Evolutionary conservation across 2,113 vertebrate genomes (phyloP).

Genomic region (Panthera leo): DNA sequence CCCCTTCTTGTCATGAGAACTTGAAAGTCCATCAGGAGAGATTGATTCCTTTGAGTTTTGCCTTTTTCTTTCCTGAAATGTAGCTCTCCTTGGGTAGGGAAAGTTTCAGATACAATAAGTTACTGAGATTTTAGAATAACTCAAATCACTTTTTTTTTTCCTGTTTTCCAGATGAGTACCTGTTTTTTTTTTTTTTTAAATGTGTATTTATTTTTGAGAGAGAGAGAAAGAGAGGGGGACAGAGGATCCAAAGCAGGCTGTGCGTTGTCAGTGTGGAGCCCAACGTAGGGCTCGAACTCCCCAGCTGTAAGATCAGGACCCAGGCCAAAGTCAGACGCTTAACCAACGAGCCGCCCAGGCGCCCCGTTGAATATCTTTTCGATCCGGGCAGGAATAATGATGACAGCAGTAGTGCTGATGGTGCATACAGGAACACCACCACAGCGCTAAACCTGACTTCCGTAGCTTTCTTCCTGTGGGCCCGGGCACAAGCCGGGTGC

Average conservation of each 20-base stretch:
- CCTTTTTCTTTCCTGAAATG: slow-evolving; percentile 49
- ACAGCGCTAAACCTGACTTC: not conserved
- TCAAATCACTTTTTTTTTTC: not conserved
- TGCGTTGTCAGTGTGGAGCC: too few relatives aligned
- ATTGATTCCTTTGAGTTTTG: not conserved
- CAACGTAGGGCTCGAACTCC: too few relatives aligned
- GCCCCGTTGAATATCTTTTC: not conserved
- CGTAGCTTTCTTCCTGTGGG: not conserved
- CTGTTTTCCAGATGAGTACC: not conserved
- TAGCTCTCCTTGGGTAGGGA: not conserved
- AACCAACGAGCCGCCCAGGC: too few relatives aligned
- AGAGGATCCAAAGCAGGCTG: too few relatives aligned
- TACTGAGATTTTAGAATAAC: slow-evolving; percentile 32
- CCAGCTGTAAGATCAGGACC: too few relatives aligned
- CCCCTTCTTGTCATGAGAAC: not conserved
- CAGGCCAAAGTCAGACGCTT: too few relatives aligned
- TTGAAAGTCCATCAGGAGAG: slow-evolving; percentile 42
- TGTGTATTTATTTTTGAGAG: too few relatives aligned
- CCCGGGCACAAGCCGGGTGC: not conserved
- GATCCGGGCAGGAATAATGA: not conserved
- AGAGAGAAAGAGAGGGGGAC: too few relatives aligned
- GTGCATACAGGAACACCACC: too few relatives aligned
- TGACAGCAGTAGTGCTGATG: not conserved
- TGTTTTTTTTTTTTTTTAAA: too few relatives aligned
- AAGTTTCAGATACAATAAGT: not conserved